A percentile compares a stretch with the other conserved stretches of the same genome.
phyloP scores from a whole-genome alignment of 2,113 vertebrate genomes.

The Rynchops niger region DNA sequence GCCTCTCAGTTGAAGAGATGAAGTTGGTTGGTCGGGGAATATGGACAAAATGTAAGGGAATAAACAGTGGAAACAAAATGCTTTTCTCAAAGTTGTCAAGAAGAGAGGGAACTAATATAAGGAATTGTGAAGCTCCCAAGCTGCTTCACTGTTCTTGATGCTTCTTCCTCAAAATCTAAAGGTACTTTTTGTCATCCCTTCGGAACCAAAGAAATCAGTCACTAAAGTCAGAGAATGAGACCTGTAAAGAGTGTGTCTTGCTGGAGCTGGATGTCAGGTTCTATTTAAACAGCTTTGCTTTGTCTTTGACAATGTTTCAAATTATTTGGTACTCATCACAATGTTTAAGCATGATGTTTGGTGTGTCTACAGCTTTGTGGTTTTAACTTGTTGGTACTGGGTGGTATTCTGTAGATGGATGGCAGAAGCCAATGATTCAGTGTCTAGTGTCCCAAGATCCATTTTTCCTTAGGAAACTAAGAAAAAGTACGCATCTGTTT shows the following conservation, averaged over 20 bases:
- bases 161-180: background rate
- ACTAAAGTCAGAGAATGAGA: background rate
- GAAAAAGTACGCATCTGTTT: background rate
- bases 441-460: too few relatives aligned
- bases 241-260: background rate
- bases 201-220: background rate
- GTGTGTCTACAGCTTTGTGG: background rate
- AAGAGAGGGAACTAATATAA: background rate
- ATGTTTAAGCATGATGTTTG: background rate
- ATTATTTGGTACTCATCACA: background rate
- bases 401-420: background rate
- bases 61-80: background rate
- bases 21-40: background rate
- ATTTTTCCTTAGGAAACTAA: background rate
- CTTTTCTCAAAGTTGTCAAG: background rate
- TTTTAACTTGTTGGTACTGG: background rate
- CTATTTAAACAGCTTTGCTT: background rate
- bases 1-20: background rate
- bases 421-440: background rate
- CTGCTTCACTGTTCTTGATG: background rate
- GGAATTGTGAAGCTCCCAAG: background rate
- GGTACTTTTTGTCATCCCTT: background rate
- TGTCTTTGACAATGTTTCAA: background rate
- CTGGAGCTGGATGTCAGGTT: background rate
- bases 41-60: background rate